A percentile compares a stretch with the other conserved stretches of the same genome.
Conservation (phyloP, 2,797 vertebrate genomes). For the Peromyscus aztecus region DNA sequence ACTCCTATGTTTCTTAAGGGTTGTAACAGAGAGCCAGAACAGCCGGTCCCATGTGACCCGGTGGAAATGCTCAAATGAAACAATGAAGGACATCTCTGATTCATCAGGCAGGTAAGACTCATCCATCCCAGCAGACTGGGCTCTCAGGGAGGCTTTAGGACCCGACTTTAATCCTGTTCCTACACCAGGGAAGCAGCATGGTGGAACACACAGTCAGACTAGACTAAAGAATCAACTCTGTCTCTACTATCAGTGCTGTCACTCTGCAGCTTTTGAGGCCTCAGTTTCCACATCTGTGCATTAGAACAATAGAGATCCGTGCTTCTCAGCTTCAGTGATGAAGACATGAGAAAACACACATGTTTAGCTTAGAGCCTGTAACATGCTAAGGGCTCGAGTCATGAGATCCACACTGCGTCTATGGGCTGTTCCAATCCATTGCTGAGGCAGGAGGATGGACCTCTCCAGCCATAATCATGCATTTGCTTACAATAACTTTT, state of each 20-base stretch:
- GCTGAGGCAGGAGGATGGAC: not conserved
- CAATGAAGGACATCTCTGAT: accelerated
- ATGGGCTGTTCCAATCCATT: not conserved
- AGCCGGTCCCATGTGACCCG: no score
- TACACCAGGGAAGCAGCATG: not conserved
- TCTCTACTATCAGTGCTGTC: not conserved
- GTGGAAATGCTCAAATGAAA: no score
- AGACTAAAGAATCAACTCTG: not conserved
- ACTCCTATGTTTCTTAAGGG: not conserved
- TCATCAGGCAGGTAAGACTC: conserved; percentile 50
- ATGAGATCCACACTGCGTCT: not conserved
- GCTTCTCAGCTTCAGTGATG: not conserved
- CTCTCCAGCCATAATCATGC: not conserved
- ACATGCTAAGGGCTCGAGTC: not conserved
- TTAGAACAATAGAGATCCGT: not conserved
- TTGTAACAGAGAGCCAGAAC: no score
- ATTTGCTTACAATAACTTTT: not conserved
- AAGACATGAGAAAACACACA: not conserved
- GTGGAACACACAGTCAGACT: not conserved
- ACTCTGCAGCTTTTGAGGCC: not conserved
- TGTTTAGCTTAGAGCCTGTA: not conserved
- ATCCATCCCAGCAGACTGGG: not conserved
- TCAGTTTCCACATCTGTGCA: not conserved
- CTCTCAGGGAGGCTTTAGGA: not conserved
- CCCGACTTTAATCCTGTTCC: not conserved